These are phyloP conservation scores for Gallinago paraguaiae DNA, from an alignment of 2,113 vertebrate species.

Conservation along the genomic window DNA sequence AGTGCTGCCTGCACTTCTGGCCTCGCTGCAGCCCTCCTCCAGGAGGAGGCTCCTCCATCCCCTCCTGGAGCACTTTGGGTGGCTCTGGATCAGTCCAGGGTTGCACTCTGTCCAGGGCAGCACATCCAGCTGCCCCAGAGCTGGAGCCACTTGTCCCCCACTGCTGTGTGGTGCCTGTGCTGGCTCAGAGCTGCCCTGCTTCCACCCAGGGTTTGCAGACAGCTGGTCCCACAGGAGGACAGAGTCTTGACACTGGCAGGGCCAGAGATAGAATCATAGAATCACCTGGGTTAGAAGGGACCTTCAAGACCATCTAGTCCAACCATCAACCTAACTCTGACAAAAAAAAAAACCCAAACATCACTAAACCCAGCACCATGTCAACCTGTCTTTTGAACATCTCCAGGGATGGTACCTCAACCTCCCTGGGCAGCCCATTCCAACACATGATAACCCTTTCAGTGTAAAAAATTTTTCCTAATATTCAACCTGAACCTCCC, in stretches of 20 bases:
- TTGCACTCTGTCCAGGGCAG: neutral
- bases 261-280: no score
- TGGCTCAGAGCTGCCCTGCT: neutral
- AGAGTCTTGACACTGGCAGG: neutral
- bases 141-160: neutral
- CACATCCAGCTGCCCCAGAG: neutral
- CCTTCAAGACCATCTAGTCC: no score
- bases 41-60: neutral
- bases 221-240: neutral
- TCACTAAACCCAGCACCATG: no score
- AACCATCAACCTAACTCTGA: no score
- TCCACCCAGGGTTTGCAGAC: neutral
- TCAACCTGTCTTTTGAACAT: no score
- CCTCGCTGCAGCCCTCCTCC: neutral
- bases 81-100: neutral
- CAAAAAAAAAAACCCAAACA: no score
- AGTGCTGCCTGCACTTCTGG: neutral
- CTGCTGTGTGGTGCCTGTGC: rapidly evolving
- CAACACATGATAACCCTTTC: no score
- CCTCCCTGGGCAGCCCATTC: no score
- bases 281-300: no score
- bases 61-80: neutral
- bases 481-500: no score
- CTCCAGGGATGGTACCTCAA: no score
- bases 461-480: no score